Base-by-base conservation (phyloP, 2,888 invertebrate species). In the Torymus tubicola region DNA sequence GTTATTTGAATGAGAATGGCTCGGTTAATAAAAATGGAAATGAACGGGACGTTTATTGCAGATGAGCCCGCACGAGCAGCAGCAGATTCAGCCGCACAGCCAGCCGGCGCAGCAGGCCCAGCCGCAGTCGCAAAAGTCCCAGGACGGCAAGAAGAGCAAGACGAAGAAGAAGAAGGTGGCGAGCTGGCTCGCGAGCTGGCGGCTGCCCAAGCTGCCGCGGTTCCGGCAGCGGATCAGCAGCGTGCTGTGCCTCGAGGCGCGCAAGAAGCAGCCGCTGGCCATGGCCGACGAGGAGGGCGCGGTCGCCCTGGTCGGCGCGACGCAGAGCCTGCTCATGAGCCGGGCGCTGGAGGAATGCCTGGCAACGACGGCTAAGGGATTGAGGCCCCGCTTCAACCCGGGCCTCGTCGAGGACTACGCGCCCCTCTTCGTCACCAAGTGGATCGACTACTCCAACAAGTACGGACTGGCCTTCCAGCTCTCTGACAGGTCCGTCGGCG, bases 401-500 rank as follows among this genome's bases (percentile, higher is more conserved):
- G 84, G 86, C 2, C 82, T 85, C 8, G 86, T 88, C 21, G 85
- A 87, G 8, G 86, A 88, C 14, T 83, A 87, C 13, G 84, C 85
- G 5, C 92, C 84, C 91, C 93, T 83, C 88, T 94, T 92, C 83
- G 92, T 94, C 61, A 92, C 93, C 81, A 95, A 94, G 87, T 94
- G 94, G 94, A 94, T 95, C 77, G 94, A 94, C 88, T 95, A 94
- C 87, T 94, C 94, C 13, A 94, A 95, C 89, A 94, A 94, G 86
- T 95, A 95, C 85, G 94, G 94, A 1, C 91, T 94, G 72, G 94
- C 94, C n/a, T 95, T 94, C 86, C 94, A 94, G 86, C 89, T 95
- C 14, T 93, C 93, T 83, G 94, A 95, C 87, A 93, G 93, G 87
- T 93, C 93, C 81, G 92, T 94, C 69, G 94, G 94, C 21, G 94